These are phyloP conservation scores for Oscheius sp. DNA, from an alignment of 1,140 invertebrate species.

Conservation along the genomic window DNA sequence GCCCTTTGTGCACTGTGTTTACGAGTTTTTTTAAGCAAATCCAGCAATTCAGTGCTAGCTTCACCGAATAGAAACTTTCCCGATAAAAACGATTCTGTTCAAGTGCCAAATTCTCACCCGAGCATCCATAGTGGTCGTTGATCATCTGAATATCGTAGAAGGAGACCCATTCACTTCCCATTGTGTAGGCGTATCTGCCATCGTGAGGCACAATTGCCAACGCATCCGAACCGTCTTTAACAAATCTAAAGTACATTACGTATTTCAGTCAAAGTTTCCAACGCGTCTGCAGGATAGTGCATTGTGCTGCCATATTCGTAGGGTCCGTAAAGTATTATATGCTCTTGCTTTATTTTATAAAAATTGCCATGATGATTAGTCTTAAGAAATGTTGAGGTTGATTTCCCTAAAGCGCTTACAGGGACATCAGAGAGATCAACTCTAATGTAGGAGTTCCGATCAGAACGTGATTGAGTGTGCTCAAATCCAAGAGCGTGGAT, in stretches of 20 bases:
- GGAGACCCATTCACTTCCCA: conserved; percentile 8
- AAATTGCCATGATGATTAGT: no score
- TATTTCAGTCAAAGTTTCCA: background rate
- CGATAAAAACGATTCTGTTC: no score
- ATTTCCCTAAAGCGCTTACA: no score
- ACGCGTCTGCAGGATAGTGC: conserved; percentile 20
- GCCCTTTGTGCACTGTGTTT: no score
- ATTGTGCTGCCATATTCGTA: conserved; percentile 31
- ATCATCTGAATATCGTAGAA: conserved; percentile 21
- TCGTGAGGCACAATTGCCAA: background rate
- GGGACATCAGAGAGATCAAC: background rate
- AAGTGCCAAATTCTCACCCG: no score
- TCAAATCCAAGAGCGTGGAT: conserved; percentile 10
- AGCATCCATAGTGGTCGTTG: conserved; percentile 19
- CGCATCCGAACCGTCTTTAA: background rate
- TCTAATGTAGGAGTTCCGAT: conserved; percentile 6
- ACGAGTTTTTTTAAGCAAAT: no score
- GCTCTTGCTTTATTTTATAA: no score
- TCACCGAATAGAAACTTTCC: no score
- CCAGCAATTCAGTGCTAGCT: no score
- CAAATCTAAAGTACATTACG: no score
- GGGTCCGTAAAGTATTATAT: no score
- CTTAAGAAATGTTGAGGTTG: no score
- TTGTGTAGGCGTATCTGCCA: conserved; percentile 10
- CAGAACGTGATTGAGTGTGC: conserved; percentile 24